phyloP scores from a whole-genome alignment of 2,113 vertebrate genomes.

The Pipra filicauda region DNA sequence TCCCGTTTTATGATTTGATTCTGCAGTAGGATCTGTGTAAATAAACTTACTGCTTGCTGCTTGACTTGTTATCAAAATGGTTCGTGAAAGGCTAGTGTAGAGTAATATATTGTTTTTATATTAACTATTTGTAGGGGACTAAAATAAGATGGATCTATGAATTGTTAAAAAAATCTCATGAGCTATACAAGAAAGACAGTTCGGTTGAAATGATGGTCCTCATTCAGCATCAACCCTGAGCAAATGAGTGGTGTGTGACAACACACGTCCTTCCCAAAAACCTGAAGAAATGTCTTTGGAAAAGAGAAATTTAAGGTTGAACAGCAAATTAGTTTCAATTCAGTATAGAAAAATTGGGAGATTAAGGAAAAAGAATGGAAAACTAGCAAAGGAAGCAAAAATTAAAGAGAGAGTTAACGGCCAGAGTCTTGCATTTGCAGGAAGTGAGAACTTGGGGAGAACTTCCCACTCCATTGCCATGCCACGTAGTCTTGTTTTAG shows the following conservation, averaged over 20 bases:
- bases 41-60: background rate
- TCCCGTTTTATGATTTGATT: background rate
- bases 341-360: background rate
- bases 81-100: background rate
- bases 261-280: background rate
- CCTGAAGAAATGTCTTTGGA: background rate
- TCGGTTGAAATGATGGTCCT: background rate
- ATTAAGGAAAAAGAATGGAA: background rate
- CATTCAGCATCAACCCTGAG: accelerated
- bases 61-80: background rate
- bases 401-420: background rate
- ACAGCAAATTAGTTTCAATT: background rate
- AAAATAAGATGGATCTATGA: background rate
- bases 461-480: background rate
- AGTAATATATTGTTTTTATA: background rate
- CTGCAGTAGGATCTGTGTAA: background rate
- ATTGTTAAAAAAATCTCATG: background rate
- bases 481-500: background rate
- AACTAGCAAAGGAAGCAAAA: background rate
- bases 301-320: background rate
- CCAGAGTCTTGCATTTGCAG: background rate
- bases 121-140: background rate
- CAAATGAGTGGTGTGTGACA: background rate
- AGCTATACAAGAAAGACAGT: background rate
- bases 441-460: background rate